These are phyloP conservation scores for Cynaeus angustus DNA, from an alignment of 2,888 invertebrate genomes.

Conservation along the genomic window DNA sequence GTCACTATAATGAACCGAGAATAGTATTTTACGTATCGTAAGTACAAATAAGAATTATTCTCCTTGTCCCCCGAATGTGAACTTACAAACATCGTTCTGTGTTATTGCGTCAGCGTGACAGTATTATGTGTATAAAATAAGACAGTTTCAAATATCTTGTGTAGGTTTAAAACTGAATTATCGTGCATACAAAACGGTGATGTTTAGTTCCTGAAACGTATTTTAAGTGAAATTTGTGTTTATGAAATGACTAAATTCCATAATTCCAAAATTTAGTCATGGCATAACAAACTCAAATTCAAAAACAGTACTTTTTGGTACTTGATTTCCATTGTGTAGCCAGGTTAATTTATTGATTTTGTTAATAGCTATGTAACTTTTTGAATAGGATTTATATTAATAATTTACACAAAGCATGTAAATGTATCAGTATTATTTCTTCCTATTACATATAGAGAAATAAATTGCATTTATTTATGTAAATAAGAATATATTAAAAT, in stretches of 20 bases:
- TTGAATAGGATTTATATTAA: conserved; percentile 55
- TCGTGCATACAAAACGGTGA: conserved; percentile 16
- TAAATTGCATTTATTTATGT: conserved; percentile 58
- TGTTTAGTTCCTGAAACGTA: conserved; percentile 46
- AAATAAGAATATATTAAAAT: conserved; percentile 42
- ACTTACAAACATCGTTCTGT: background rate
- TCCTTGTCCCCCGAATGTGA: background rate
- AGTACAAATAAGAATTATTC: too few relatives aligned
- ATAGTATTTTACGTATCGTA: too few relatives aligned
- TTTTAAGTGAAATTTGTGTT: conserved; percentile 34
- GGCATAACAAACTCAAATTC: background rate
- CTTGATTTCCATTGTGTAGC: conserved; percentile 38
- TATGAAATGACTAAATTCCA: conserved; percentile 20
- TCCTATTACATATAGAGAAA: conserved; percentile 63
- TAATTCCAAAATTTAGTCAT: conserved; percentile 15
- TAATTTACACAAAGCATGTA: conserved; percentile 62
- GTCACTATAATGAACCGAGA: too few relatives aligned
- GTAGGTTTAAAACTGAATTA: conserved; percentile 10
- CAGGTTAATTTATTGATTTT: conserved; percentile 64
- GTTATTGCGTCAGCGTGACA: background rate
- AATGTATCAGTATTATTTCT: conserved; percentile 69
- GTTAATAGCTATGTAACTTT: conserved; percentile 51
- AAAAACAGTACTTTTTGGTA: conserved; percentile 14
- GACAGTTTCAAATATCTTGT: conserved; percentile 5
- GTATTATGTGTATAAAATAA: conserved; percentile 1